Base-by-base conservation (phyloP, 1,140 invertebrate species). In the Lasioglossum albipes region DNA sequence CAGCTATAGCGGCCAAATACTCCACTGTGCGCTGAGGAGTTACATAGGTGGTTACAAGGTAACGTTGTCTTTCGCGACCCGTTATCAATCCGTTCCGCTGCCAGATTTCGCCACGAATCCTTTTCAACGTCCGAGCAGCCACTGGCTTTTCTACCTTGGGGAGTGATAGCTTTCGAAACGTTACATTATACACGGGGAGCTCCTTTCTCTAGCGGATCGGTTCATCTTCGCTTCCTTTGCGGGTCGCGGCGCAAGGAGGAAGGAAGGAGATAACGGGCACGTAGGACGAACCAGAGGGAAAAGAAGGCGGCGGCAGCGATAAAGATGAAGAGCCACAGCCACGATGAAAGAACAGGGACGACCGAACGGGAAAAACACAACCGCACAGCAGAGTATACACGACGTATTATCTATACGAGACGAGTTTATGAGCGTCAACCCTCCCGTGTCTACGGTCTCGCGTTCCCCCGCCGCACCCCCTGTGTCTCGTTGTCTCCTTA, bases 161-260 rank as follows among this genome's bases (percentile, higher is more conserved):
- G 42, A 75, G 79, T 75, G 73, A 77, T 81, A 71, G 79, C 79
- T 81, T 81, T 77, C 72, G 74, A 77, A 81, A 81, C 74, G 79
- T 64, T 75, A 81, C 79, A 80, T 75, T 80, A 75, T 80, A 80
- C 73, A 75, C 66, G 42, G 27, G 79, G 49, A 77, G 64, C 79
- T 77, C 57, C 49, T 71, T 77, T 81, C 74, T 61, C 67, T 45
- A 49, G 68, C 65, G 20, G 57, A n/a, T 70, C 67, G n/a, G 72
- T 68, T 69, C 74, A 36, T 81, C 74, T 77, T 81, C 70, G 64
- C 73, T 73, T 69, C 57, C 31, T 62, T 68, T 64, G 74, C 42
- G 45, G 20, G 64, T 62, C 31, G 52, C 16, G 49, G 13, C n/a
- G 18, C 42, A 31, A 27, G 31, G 20, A 22, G n/a, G 22, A 27